A percentile compares a stretch with the other conserved stretches of the same genome.
phyloP scores from a whole-genome alignment of 2,888 invertebrate species.

The Nomada fucata region DNA sequence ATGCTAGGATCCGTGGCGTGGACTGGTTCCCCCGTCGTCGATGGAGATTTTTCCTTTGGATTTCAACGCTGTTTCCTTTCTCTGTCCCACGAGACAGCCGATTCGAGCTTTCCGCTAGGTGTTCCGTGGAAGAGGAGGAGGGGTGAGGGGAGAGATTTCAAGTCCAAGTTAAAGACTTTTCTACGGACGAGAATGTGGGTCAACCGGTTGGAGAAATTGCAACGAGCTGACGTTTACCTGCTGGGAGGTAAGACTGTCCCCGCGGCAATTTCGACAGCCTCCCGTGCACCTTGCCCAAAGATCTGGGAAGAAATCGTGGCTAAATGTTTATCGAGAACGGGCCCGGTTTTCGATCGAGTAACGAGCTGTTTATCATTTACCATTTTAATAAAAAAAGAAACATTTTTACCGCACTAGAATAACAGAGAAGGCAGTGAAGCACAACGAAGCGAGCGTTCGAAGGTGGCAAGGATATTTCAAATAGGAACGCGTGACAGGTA shows the following conservation, averaged over 20 bases:
- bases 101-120: conserved; percentile 4
- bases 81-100: conserved; percentile 19
- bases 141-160: conserved; percentile 8
- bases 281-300: background rate
- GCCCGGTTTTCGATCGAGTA: conserved; percentile 38
- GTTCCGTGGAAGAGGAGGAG: background rate
- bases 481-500: too few relatives aligned
- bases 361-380: background rate
- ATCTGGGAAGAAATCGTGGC: background rate
- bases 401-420: too few relatives aligned
- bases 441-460: conserved; percentile 19
- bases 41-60: conserved; percentile 59
- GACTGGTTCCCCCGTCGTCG: conserved; percentile 47
- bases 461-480: too few relatives aligned
- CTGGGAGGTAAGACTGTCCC: conserved; percentile 51
- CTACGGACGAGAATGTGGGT: conserved; percentile 5
- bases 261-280: conserved; percentile 49
- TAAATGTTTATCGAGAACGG: conserved; percentile 28
- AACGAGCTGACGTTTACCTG: conserved; percentile 52
- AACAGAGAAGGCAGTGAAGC: background rate
- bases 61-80: conserved; percentile 28
- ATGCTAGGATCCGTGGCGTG: conserved; percentile 72
- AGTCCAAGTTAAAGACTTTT: background rate
- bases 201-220: conserved; percentile 36
- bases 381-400: too few relatives aligned